Conservation (phyloP, 2,888 invertebrate species). For the Drosophila suboccidentalis region DNA sequence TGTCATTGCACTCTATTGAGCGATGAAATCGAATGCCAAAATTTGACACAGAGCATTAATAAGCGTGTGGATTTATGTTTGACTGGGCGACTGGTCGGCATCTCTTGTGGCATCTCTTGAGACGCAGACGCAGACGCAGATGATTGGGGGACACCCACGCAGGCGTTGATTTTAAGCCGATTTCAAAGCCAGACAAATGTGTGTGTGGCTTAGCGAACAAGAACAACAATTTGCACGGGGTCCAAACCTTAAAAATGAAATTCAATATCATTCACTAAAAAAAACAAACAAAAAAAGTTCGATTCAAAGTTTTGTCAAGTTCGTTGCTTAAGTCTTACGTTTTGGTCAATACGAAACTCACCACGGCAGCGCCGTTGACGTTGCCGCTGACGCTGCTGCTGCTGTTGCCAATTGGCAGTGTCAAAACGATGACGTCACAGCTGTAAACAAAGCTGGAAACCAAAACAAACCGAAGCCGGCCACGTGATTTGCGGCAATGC, state of each 20-base stretch:
- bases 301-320: constrained; percentile 49
- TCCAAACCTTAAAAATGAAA: constrained; percentile 55
- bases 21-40: constrained; percentile 63
- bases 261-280: constrained; percentile 60
- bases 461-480: constrained; percentile 78
- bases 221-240: constrained; percentile 62
- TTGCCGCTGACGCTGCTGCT: not conserved
- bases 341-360: constrained; percentile 46
- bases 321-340: constrained; percentile 73
- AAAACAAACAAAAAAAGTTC: not conserved
- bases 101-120: constrained; percentile 23
- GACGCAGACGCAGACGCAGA: constrained; percentile 1
- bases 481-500: constrained; percentile 59
- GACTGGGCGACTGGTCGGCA: constrained; percentile 19
- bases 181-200: constrained; percentile 80
- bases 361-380: constrained; percentile 26
- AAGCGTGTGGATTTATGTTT: constrained; percentile 67
- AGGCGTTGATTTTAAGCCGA: constrained; percentile 80
- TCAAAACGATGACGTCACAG: constrained; percentile 77
- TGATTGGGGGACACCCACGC: constrained; percentile 71
- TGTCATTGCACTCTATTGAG: constrained; percentile 59
- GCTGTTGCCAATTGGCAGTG: constrained; percentile 64
- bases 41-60: constrained; percentile 61
- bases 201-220: constrained; percentile 65
- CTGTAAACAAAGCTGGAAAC: constrained; percentile 71